These are phyloP conservation scores for Siniperca obscura DNA, from an alignment of 2,797 vertebrate species.

Conservation along the genomic window DNA sequence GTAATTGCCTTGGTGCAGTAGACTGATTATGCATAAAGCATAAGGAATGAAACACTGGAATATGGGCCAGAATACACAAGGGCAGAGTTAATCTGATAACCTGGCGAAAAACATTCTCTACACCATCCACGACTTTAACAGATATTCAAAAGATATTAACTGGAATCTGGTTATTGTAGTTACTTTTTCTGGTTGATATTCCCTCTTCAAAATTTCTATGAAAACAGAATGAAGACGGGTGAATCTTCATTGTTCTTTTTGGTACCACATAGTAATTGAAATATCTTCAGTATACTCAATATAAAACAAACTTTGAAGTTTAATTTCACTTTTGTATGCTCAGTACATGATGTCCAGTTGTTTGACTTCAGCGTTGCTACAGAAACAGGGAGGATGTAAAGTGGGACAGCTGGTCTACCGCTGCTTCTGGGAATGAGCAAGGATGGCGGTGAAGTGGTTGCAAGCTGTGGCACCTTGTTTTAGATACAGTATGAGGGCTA, in stretches of 20 bases:
- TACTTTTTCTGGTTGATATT: neutral
- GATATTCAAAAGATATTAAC: too few species aligned
- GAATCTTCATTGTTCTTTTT: neutral
- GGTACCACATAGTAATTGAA: neutral
- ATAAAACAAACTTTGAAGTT: neutral
- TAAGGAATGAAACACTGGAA: neutral
- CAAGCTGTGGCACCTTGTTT: neutral
- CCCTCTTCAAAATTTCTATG: neutral
- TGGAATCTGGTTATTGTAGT: neutral
- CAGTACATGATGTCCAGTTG: too few species aligned
- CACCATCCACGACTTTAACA: too few species aligned
- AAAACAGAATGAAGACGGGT: neutral
- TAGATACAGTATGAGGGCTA: too few species aligned
- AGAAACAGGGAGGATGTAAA: conserved; percentile 21
- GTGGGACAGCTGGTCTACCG: neutral
- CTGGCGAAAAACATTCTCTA: too few species aligned
- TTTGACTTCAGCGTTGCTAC: neutral
- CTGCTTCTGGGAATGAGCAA: neutral
- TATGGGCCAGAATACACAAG: neutral
- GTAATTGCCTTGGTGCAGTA: neutral
- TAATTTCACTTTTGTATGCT: neutral
- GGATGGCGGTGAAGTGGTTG: neutral
- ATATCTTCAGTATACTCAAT: neutral
- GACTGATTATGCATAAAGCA: neutral
- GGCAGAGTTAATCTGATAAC: neutral